phyloP scores from a whole-genome alignment of 53 echinoderm and acorn worm genomes.

The Arbacia lixula region DNA sequence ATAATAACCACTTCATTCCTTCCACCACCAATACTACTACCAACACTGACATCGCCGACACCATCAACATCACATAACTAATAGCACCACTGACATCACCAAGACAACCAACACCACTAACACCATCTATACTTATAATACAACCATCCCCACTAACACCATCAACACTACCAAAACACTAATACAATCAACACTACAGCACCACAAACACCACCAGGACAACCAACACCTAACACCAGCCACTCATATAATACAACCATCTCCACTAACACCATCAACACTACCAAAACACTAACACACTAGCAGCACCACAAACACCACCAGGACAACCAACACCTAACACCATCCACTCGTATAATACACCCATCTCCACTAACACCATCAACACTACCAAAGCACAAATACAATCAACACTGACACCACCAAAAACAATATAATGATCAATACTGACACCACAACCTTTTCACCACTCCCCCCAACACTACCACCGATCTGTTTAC shows the following conservation, averaged over 20 bases:
- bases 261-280: background rate
- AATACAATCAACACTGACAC: background rate
- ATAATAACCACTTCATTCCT: no score
- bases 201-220: background rate
- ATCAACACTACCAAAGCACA: background rate
- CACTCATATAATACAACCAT: background rate
- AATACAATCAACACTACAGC: no score
- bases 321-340: background rate
- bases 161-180: background rate
- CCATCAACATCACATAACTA: background rate
- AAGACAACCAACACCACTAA: background rate
- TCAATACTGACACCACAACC: background rate
- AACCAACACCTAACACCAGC: background rate
- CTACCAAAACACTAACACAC: background rate
- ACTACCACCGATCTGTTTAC: background rate
- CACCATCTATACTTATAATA: background rate
- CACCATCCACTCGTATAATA: background rate
- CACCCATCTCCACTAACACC: background rate
- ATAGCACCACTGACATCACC: no score
- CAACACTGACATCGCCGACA: background rate
- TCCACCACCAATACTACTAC: no score
- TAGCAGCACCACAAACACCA: background rate
- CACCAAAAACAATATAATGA: background rate
- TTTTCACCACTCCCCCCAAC: background rate
- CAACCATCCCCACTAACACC: background rate